Conservation (phyloP, 2,113 vertebrate species). For the Aegithalos caudatus region DNA sequence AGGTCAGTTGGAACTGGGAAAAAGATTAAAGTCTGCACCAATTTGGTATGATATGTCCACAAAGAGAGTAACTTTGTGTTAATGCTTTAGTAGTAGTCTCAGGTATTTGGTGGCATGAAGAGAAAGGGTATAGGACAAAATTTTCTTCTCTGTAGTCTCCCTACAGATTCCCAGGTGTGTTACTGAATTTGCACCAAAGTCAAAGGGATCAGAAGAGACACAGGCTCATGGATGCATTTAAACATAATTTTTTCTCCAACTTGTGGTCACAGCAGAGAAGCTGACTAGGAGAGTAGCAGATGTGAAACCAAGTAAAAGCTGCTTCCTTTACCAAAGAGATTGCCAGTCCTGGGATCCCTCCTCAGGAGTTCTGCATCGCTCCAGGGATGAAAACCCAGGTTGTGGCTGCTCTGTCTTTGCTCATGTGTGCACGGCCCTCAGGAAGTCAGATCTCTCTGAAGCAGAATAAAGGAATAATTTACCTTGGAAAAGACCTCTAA, state of each 20-base stretch:
- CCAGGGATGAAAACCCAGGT: not conserved
- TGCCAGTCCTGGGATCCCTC: not conserved
- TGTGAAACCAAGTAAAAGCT: not conserved
- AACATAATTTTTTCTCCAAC: not conserved
- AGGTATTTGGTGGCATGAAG: not conserved
- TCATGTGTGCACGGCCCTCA: rapidly evolving
- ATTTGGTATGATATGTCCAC: not conserved
- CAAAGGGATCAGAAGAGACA: not conserved
- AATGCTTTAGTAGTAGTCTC: not conserved
- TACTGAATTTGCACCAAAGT: not conserved
- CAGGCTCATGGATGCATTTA: not conserved
- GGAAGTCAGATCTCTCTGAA: not conserved
- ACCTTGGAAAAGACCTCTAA: not conserved
- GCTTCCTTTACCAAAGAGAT: not conserved
- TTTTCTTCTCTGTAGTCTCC: rapidly evolving
- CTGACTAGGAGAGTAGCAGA: not conserved
- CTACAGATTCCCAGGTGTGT: not conserved
- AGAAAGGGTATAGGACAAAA: not conserved
- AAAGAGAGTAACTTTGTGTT: not conserved
- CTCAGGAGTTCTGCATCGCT: not conserved
- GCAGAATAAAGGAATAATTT: not conserved
- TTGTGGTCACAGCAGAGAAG: not conserved
- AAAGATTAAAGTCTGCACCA: not conserved
- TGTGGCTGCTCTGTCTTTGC: not conserved
- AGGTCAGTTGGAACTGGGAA: not conserved